Conservation (phyloP, 2,888 invertebrate genomes). For the Latrodectus hesperus region DNA sequence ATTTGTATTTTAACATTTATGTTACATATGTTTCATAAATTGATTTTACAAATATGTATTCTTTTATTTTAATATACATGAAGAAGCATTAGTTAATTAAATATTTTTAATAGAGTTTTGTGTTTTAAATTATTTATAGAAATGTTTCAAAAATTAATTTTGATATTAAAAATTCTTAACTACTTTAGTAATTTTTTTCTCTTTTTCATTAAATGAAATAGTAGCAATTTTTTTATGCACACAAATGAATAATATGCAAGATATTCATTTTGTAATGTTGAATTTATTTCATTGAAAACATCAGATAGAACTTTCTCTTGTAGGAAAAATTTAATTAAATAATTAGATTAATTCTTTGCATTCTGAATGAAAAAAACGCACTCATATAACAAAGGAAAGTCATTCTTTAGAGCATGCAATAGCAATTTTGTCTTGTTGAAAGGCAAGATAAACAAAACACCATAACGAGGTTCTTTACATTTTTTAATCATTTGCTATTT, state of each 20-base stretch:
- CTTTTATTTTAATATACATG: too few relatives aligned
- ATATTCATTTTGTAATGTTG: background rate
- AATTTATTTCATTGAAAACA: slow-evolving; percentile 51
- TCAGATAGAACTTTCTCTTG: slow-evolving; percentile 21
- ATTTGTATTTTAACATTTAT: too few relatives aligned
- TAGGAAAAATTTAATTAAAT: slow-evolving; percentile 58
- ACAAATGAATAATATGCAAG: background rate
- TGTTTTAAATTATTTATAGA: too few relatives aligned
- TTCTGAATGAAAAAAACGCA: slow-evolving; percentile 33
- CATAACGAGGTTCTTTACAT: slow-evolving; percentile 54
- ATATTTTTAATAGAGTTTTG: too few relatives aligned
- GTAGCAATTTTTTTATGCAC: background rate
- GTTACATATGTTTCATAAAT: too few relatives aligned
- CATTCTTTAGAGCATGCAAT: slow-evolving; percentile 46
- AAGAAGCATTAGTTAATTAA: too few relatives aligned
- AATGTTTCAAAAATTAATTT: too few relatives aligned
- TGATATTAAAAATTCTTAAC: too few relatives aligned
- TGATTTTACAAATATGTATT: too few relatives aligned
- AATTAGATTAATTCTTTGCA: slow-evolving; percentile 56
- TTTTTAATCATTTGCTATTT: slow-evolving; percentile 59
- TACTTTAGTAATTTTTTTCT: too few relatives aligned
- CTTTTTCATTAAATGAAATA: too few relatives aligned
- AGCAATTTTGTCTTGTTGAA: slow-evolving; percentile 34
- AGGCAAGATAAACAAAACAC: slow-evolving; percentile 31
- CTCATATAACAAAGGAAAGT: slow-evolving; percentile 32